Conservation (phyloP, 2,888 invertebrate species). For the Protophormia terraenovae region DNA sequence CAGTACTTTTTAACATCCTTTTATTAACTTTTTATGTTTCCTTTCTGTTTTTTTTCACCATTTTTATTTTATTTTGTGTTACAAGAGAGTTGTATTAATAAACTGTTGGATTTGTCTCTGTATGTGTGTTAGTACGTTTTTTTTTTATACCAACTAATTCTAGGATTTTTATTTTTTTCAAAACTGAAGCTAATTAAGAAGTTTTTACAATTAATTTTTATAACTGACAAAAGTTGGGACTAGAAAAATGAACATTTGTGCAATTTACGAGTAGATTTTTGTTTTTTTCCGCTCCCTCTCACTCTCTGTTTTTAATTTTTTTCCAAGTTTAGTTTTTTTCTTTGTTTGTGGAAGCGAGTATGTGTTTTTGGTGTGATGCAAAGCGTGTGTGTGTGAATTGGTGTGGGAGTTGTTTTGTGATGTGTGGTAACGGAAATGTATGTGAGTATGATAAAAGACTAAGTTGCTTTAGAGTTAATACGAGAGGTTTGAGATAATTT, state of each 20-base stretch:
- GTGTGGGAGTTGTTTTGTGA: slow-evolving; percentile 17
- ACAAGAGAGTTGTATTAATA: neutral
- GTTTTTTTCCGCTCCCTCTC: too few species aligned
- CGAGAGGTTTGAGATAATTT: too few species aligned
- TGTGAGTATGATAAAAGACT: neutral
- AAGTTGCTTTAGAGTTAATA: too few species aligned
- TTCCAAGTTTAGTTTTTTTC: slow-evolving; percentile 10
- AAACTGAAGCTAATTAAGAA: slow-evolving; percentile 59
- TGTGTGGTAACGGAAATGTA: neutral
- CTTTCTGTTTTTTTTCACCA: neutral
- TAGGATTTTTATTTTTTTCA: neutral
- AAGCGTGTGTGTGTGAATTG: neutral
- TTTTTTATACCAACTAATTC: neutral
- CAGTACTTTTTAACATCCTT: slow-evolving; percentile 50
- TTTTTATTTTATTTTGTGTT: neutral
- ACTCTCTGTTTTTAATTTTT: neutral
- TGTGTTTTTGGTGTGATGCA: too few species aligned
- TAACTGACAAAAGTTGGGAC: slow-evolving; percentile 62
- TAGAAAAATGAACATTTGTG: slow-evolving; percentile 53
- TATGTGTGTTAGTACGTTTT: neutral
- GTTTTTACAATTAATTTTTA: slow-evolving; percentile 60
- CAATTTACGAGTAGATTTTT: slow-evolving; percentile 38
- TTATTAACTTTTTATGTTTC: slow-evolving; percentile 49
- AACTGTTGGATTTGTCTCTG: neutral
- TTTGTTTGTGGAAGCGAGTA: too few species aligned